phyloP scores from a whole-genome alignment of 2,888 invertebrate species.

The Megalurothrips usitatus region DNA sequence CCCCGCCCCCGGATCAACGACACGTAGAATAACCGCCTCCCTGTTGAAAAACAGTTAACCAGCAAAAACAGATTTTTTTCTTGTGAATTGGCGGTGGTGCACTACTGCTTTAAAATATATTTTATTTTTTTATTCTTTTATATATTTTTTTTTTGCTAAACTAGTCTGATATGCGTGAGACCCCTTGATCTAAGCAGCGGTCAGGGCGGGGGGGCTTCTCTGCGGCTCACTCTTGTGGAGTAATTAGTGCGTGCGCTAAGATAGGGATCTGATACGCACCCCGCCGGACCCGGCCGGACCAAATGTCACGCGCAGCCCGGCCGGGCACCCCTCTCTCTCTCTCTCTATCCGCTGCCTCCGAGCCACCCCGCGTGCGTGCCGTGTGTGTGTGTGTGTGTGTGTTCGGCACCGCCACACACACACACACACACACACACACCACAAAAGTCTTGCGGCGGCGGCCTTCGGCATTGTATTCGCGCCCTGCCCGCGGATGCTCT shows the following conservation, averaged over 20 bases:
- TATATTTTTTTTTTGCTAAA: background rate
- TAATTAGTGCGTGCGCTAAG: constrained; percentile 24
- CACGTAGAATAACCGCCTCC: no score
- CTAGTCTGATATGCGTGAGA: background rate
- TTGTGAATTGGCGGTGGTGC: no score
- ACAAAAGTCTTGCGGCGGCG: no score
- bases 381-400: background rate
- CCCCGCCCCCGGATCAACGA: no score
- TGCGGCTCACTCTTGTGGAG: background rate
- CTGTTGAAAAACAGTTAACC: no score
- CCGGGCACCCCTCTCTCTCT: background rate
- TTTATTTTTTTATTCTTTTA: background rate
- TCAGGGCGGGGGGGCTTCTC: background rate
- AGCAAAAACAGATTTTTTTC: no score
- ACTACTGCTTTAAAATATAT: background rate
- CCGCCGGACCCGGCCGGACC: background rate
- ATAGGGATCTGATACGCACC: constrained; percentile 20
- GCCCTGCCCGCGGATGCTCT: background rate
- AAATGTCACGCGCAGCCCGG: background rate
- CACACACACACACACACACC: no score
- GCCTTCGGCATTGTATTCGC: no score
- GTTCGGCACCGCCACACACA: background rate
- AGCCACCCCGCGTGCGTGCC: background rate
- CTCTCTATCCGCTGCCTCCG: background rate
- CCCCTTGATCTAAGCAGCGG: no score